Evolutionary conservation across 2,888 invertebrate genomes (phyloP), one percentile per base, ranked within the genome.

Genomic region (Scaptomyza tumidula): DNA sequence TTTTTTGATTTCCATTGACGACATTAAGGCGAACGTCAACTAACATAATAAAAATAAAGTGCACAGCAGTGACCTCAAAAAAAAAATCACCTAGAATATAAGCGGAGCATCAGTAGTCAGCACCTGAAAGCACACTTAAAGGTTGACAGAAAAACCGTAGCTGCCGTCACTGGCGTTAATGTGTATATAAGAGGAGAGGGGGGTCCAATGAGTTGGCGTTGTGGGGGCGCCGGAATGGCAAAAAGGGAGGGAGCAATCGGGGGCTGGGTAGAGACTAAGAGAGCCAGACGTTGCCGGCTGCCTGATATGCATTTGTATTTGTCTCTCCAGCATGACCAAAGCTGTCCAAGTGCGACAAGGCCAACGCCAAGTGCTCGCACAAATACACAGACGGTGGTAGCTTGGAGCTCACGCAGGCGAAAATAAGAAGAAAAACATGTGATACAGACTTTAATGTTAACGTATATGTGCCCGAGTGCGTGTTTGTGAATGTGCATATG

Each of bases 371-470:
- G 78, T 79, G 75, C 48, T 87, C 65, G 59, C 63, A 85, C 66
- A 71, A 43, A 65, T 54, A 67, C 65, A 74, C 70, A 65, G 39
- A 35, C 68, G 44, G 24, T 13, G 48, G 31, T 68, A 69, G 59
- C 54, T 68, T 58, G 55, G 52, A 71, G 68, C 62, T 49, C 69
- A 75, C 75, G 75, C 76, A 86, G 71, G 86, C 80, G 69, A 86
- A 88, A 90, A 78, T 84, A 89, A 88, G 89, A 90, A 80, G 86
- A 82, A 82, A 86, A 86, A 86, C 86, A 90, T 89, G 84, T 87
- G 88, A 89, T 88, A 89, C 82, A 89, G 86, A 86, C 87, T 86
- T 75, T 61, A 77, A 67, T 77, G 59, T 65, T 59, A 63, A 50
- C 48, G 39, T 60, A 45, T 62, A 1, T 57, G 41, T 16, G 41